Percentiles rank a stretch among this genome's conserved stretches.
Conservation (phyloP, 2,113 vertebrate genomes). For the Nannobrachium achirus region DNA sequence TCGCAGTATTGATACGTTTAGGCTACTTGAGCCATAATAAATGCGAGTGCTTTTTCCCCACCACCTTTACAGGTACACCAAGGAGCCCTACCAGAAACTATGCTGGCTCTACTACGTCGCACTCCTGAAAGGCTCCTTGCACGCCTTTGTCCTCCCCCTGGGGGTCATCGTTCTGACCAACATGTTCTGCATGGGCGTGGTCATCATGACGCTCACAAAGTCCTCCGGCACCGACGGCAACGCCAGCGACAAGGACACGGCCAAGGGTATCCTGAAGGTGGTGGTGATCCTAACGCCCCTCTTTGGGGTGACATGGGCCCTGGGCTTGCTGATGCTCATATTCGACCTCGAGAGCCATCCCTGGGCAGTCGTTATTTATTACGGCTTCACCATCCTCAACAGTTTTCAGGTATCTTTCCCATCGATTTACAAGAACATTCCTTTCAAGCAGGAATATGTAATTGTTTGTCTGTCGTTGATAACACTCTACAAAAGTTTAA, state of each 20-base stretch:
- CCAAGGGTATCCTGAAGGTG: conserved; percentile 80
- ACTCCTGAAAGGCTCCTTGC: conserved; percentile 81
- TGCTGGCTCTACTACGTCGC: conserved; percentile 86
- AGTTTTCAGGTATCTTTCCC: conserved; percentile 80
- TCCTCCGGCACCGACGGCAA: conserved; percentile 73
- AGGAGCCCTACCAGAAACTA: conserved; percentile 55
- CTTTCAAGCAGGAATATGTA: background rate
- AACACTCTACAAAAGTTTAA: background rate
- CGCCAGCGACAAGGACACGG: conserved; percentile 71
- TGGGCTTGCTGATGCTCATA: conserved; percentile 68
- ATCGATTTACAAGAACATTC: background rate
- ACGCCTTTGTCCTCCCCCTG: conserved; percentile 86
- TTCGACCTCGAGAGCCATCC: fast-evolving
- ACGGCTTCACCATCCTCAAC: conserved; percentile 79
- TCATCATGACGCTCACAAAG: conserved; percentile 88
- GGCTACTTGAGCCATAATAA: no score
- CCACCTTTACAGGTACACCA: conserved; percentile 69
- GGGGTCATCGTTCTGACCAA: conserved; percentile 85
- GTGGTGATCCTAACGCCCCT: conserved; percentile 78
- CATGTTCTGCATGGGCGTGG: conserved; percentile 84
- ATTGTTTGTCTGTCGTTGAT: no score
- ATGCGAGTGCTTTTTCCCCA: no score
- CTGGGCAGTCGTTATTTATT: conserved; percentile 9
- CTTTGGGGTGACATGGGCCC: conserved; percentile 81
- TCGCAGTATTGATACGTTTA: no score